Evolutionary conservation across 2,113 vertebrate species (phyloP).

Genomic region (Saccopteryx bilineata): DNA sequence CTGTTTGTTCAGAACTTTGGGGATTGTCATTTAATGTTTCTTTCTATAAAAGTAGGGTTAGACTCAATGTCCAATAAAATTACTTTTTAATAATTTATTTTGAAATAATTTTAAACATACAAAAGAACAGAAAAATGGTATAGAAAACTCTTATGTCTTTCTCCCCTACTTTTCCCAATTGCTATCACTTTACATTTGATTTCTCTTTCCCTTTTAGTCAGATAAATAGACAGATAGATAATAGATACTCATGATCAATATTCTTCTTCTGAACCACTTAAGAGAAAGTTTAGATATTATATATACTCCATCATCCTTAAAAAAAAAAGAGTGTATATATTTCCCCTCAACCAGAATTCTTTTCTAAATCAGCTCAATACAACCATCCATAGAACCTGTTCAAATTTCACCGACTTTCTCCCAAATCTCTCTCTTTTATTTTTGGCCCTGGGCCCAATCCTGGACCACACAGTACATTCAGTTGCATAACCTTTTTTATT

Average conservation of each 20-base stretch:
- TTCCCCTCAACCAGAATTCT: background rate
- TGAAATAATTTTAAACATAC: slow-evolving; percentile 54
- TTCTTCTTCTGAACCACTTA: slow-evolving; percentile 28
- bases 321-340: background rate
- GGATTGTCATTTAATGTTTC: background rate
- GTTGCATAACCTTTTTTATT: background rate
- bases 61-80: background rate
- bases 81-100: background rate
- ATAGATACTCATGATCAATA: background rate
- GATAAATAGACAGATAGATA: background rate
- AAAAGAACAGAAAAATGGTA: background rate
- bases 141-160: background rate
- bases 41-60: background rate
- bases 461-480: background rate
- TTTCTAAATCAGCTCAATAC: background rate
- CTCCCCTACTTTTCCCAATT: background rate
- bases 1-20: background rate
- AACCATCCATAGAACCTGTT: background rate
- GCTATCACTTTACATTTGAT: background rate
- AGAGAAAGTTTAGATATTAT: background rate
- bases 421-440: background rate
- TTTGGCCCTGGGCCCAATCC: background rate
- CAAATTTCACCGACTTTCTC: background rate
- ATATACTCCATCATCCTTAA: background rate
- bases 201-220: background rate